Evolutionary conservation across 2,888 invertebrate species (phyloP), one percentile per base, ranked within the genome.

Genomic region (Oscheius sp.): DNA sequence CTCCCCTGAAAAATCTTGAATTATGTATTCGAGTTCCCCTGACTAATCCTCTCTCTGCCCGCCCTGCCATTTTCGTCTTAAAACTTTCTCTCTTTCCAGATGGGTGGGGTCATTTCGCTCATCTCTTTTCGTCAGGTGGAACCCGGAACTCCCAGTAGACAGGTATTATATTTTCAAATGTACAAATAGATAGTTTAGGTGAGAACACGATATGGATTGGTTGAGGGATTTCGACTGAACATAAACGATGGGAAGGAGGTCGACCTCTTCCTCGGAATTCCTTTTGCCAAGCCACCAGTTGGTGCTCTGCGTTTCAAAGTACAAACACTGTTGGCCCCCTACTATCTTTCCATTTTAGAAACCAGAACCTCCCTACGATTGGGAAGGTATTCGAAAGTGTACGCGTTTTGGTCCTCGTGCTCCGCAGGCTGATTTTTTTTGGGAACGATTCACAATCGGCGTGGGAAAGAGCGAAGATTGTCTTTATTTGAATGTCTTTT

Each of bases 231-330:
- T 65, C 56, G 67, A 36, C 24, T 80, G 6, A 67, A 72, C 33
- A 77, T 77, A 24, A 72, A 68, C 8, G 75, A 68, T 17, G 71
- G 74, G 0, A 67, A 56, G 59, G 73, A 77, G 49, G 77, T 77
- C 0, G 77, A 77, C 24, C 36, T 75, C 32, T 83, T 77, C 59
- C 74, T 82, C 2, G 81, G 82, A 33, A 81, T 83, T 47, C 83
- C 83, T 5, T 83, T 78, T 61, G 83, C 81, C 26, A 80, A 81
- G 47, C 80, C 83, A 20, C 83, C 83, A 6, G 38, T 84, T 32
- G 84, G 82, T 22, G 68, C 79, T 28, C 74, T 83, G 1, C 68
- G 82, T 20, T 83, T 83, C 67, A 70, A 75, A 65, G 81, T 81
- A 14, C 9, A 28, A 14, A 5, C 17, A 5, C 8, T 22, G 6